These are phyloP conservation scores for Oreochromis grahami DNA, from an alignment of 2,797 vertebrate species.

Conservation along the genomic window DNA sequence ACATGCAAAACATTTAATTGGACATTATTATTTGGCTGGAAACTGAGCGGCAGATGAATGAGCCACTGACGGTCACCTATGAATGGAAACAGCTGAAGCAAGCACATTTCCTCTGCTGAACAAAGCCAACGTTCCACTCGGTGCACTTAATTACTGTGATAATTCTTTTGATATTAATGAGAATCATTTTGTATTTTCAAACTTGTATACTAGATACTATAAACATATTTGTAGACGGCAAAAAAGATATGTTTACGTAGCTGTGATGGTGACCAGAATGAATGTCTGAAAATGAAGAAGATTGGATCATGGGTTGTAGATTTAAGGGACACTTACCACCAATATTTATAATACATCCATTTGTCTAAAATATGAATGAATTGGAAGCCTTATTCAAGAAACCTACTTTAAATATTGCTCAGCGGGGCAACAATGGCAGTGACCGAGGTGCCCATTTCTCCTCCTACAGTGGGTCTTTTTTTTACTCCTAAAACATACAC, in stretches of 20 bases:
- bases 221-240: not conserved
- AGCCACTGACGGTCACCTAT: not conserved
- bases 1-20: not conserved
- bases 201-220: not conserved
- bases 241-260: rapidly evolving
- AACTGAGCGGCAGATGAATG: not conserved
- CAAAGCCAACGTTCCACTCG: not conserved
- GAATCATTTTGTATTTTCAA: not conserved
- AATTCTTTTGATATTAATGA: not conserved
- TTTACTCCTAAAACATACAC: not conserved
- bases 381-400: not conserved
- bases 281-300: not conserved
- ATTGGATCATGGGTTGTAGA: not conserved
- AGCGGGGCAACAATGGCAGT: not conserved
- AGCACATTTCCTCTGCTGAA: not conserved
- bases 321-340: not conserved
- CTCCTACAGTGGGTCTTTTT: rapidly evolving
- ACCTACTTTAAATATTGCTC: not conserved
- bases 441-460: rapidly evolving
- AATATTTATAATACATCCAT: not conserved
- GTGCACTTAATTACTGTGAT: not conserved
- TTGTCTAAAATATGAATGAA: rapidly evolving
- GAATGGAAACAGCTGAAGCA: not conserved
- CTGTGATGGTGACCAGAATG: not conserved
- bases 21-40: not conserved